Evolutionary conservation across 2,797 vertebrate species (phyloP).

Genomic region (Crenichthys baileyi): DNA sequence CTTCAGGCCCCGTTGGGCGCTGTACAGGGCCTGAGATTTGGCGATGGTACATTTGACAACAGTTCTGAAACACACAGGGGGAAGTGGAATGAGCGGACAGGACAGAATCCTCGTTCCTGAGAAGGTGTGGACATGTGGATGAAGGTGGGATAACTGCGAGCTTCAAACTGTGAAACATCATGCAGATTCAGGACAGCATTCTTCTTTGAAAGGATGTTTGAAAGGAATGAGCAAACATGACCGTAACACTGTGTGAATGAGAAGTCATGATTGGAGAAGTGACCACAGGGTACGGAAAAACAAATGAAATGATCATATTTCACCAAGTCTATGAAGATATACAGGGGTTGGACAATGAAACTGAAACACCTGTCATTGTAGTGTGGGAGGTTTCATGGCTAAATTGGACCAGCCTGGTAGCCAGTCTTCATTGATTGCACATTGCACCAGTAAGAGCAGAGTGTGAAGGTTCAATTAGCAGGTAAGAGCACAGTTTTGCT

Average conservation of each 20-base stretch:
- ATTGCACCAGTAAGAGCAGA: no score
- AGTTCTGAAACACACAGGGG: slow-evolving; percentile 81
- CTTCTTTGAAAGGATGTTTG: slow-evolving; percentile 19
- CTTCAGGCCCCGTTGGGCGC: slow-evolving; percentile 93
- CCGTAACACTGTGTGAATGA: slow-evolving; percentile 15
- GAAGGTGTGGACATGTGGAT: slow-evolving; percentile 7
- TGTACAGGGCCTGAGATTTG: slow-evolving; percentile 98
- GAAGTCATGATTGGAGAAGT: no score
- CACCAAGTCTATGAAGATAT: slow-evolving; percentile 6
- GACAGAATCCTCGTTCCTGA: accelerated
- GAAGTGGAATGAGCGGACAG: neutral
- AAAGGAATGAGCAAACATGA: slow-evolving; percentile 7
- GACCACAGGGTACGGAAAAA: no score
- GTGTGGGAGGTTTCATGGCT: no score
- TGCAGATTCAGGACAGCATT: slow-evolving; percentile 48
- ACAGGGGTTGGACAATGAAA: no score
- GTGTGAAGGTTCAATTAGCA: no score
- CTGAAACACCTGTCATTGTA: no score
- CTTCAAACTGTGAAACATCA: slow-evolving; percentile 36
- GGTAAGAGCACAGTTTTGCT: no score
- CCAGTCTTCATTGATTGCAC: no score
- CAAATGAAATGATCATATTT: no score
- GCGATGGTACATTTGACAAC: slow-evolving; percentile 99
- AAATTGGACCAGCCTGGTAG: no score
- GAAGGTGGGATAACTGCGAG: slow-evolving; percentile 22